Evolutionary conservation across 2,797 vertebrate genomes (phyloP).

Genomic region (Malacoraja senta): DNA sequence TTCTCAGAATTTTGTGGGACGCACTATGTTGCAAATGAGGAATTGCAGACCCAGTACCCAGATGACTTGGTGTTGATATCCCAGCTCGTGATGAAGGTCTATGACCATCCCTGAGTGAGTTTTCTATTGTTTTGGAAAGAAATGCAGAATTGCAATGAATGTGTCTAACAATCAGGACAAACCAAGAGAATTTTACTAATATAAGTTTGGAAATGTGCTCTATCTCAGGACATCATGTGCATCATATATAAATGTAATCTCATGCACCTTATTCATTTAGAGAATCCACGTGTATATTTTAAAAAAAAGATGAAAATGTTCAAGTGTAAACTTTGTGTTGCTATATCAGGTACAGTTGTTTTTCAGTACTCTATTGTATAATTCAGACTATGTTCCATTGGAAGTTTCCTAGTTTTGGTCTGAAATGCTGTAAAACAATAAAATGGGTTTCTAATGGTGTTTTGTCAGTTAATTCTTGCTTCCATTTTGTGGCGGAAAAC

Average conservation of each 20-base stretch:
- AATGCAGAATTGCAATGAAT: background rate
- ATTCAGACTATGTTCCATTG: background rate
- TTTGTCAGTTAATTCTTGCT: background rate
- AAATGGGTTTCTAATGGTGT: background rate
- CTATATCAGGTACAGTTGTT: background rate
- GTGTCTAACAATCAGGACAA: background rate
- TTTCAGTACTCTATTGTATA: background rate
- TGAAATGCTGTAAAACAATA: background rate
- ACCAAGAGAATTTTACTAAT: background rate
- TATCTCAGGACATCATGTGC: background rate
- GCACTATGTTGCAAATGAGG: slow-evolving; percentile 80
- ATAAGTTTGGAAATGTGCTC: background rate
- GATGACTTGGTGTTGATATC: slow-evolving; percentile 74
- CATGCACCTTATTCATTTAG: background rate
- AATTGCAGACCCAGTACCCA: slow-evolving; percentile 79
- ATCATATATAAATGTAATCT: background rate
- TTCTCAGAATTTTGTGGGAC: slow-evolving; percentile 78
- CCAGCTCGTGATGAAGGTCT: slow-evolving; percentile 68
- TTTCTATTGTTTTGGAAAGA: background rate
- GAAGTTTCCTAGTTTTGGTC: background rate
- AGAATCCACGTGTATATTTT: background rate
- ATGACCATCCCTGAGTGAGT: slow-evolving; percentile 43
- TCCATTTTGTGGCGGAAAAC: background rate
- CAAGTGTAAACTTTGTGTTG: background rate
- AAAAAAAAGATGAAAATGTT: background rate